phyloP scores from a whole-genome alignment of 2,888 invertebrate species.

The Calameuta idolon region DNA sequence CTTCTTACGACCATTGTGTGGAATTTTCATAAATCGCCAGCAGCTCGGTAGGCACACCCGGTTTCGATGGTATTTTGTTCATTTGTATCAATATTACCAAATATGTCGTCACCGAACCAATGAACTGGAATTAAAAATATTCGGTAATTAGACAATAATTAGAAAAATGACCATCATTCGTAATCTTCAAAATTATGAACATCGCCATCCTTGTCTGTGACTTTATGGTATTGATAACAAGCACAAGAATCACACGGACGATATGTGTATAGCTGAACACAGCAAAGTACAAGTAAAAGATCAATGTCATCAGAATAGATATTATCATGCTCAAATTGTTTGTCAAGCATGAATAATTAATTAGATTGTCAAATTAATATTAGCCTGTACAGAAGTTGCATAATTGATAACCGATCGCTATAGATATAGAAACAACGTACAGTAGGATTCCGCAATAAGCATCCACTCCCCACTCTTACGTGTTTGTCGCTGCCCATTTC shows the following conservation, averaged over 20 bases:
- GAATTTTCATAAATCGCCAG: neutral
- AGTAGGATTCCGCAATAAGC: neutral
- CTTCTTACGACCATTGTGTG: neutral
- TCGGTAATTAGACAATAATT: neutral
- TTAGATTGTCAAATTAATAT: neutral
- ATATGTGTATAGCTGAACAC: neutral
- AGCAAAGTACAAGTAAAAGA: neutral
- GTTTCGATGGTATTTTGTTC: neutral
- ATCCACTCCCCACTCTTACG: neutral
- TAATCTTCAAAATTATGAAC: too few species aligned
- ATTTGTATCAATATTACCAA: conserved; percentile 7
- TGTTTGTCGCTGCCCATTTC: neutral
- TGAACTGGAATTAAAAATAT: neutral
- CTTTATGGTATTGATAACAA: neutral
- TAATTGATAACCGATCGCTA: neutral
- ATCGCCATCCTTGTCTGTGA: too few species aligned
- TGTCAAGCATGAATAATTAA: neutral
- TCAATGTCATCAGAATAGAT: neutral
- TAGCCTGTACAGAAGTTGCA: neutral
- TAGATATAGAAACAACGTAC: neutral
- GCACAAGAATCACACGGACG: neutral
- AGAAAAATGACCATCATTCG: neutral
- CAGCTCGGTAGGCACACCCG: neutral
- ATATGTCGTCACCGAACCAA: conserved; percentile 1
- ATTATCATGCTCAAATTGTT: neutral